These are phyloP conservation scores for Pomacea canaliculata DNA, from an alignment of 2,888 invertebrate species.

Conservation along the genomic window DNA sequence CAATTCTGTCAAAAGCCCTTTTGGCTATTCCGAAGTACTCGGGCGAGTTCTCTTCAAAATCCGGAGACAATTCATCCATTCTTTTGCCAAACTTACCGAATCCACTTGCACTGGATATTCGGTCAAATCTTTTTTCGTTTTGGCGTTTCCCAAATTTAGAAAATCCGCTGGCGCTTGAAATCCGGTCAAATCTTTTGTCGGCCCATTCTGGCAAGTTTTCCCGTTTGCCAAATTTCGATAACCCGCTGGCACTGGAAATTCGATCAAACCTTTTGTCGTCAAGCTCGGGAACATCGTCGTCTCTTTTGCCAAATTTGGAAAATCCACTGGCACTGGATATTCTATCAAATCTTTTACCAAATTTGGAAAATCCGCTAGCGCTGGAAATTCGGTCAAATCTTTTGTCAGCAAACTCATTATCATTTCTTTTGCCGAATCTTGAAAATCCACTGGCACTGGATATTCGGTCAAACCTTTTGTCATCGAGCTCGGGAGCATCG, in stretches of 20 bases:
- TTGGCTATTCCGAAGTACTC: background rate
- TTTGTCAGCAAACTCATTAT: background rate
- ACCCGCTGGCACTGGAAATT: too few species aligned
- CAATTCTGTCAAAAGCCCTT: conserved; percentile 13
- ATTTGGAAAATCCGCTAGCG: conserved; percentile 9
- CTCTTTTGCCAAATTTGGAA: conserved; percentile 7
- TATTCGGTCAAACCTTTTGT: conserved; percentile 18
- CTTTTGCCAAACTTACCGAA: conserved; percentile 23
- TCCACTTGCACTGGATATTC: conserved; percentile 15
- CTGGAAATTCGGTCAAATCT: conserved; percentile 17
- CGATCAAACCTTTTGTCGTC: too few species aligned
- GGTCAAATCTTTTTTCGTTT: conserved; percentile 15
- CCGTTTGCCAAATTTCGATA: too few species aligned
- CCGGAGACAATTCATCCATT: background rate
- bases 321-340: conserved; percentile 14
- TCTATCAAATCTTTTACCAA: conserved; percentile 22
- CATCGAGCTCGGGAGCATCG: background rate
- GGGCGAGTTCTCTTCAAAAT: background rate
- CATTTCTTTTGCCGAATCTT: conserved; percentile 16
- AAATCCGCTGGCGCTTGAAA: conserved; percentile 17
- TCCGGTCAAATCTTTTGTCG: conserved; percentile 12
- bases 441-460: conserved; percentile 14
- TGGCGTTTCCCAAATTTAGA: conserved; percentile 14
- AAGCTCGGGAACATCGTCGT: background rate
- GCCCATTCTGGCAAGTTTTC: background rate